Percentiles rank a stretch among this genome's conserved stretches.
phyloP scores from a whole-genome alignment of 2,113 vertebrate genomes.

The Oxyura jamaicensis region DNA sequence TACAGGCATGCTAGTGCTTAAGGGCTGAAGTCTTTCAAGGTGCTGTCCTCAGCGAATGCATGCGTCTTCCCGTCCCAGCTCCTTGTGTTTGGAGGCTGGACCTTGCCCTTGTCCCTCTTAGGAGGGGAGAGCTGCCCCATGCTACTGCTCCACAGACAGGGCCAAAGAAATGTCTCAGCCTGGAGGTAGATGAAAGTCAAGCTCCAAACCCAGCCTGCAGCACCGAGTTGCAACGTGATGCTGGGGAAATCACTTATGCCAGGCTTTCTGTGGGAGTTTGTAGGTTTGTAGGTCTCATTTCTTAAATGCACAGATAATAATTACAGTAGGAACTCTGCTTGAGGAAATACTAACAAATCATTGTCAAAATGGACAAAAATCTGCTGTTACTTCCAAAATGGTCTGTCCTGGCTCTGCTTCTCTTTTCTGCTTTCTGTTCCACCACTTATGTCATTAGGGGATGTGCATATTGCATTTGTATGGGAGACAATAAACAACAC shows the following conservation, averaged over 20 bases:
- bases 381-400: fast-evolving
- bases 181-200: neutral
- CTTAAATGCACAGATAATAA: neutral
- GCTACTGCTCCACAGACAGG: neutral
- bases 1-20: neutral
- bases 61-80: neutral
- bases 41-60: neutral
- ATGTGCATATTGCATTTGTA: neutral
- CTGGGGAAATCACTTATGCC: neutral
- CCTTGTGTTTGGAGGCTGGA: neutral
- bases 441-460: neutral
- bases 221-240: neutral
- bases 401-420: neutral
- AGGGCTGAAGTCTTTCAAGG: neutral
- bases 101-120: neutral
- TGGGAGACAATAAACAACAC: neutral
- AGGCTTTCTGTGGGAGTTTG: neutral
- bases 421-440: neutral
- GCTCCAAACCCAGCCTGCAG: neutral
- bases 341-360: neutral
- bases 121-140: neutral
- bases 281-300: neutral
- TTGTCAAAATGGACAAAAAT: neutral
- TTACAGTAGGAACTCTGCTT: neutral
- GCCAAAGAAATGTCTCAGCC: neutral